Evolutionary conservation across 92 coral and sea anemone species (phyloP), one percentile per base, ranked within the genome.

Genomic region (Umimayanthus kanabou): DNA sequence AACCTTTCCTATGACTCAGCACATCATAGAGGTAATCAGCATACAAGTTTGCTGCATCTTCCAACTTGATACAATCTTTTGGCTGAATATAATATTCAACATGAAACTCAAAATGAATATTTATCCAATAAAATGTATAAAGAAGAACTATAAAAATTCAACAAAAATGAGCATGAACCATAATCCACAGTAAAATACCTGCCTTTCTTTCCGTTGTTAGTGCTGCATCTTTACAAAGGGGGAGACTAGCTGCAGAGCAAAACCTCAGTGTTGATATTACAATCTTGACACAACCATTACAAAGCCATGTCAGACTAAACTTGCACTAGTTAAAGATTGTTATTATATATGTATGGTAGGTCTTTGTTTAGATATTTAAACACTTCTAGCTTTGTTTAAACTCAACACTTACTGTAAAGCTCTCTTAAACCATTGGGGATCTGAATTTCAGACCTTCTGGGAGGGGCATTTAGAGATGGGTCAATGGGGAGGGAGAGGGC

Each of bases 11-110:
- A 43, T 45, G 87, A 26, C 77, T 83, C 78, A 83, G 47, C 8
- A 70, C 39, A 71, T 83, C 87, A 70, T 70, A 83, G 28, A 83
- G 78, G 10, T 83, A 83, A 83, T 83, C 87, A 69, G 25, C 66
- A 15, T 83, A 83, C 57, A 83, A 18, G 64, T 28, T 83, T 18
- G 87, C 78, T 39, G 78, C 86, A 43, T 83, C 87, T 28, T 71
- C 87, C 64, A 83, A 28, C 69, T 70, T 71, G 66, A 83, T 71
- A 42, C 87, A 83, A 53, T 83, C 87, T 67, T 83, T 83, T 2
- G 87, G 87, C 87, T 83, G 78, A 22, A 9, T 20, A 20, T 61
- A 61, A 16, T 47, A 11, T 47, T 47, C 9, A 5, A 61, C 15
- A 61, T 61, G 3, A 73, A 4, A 73, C 13, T 33, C 37, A 0